A percentile compares a stretch with the other conserved stretches of the same genome.
These are phyloP conservation scores for Manis crassicaudata DNA, from an alignment of 2,797 vertebrate species.

Conservation along the genomic window DNA sequence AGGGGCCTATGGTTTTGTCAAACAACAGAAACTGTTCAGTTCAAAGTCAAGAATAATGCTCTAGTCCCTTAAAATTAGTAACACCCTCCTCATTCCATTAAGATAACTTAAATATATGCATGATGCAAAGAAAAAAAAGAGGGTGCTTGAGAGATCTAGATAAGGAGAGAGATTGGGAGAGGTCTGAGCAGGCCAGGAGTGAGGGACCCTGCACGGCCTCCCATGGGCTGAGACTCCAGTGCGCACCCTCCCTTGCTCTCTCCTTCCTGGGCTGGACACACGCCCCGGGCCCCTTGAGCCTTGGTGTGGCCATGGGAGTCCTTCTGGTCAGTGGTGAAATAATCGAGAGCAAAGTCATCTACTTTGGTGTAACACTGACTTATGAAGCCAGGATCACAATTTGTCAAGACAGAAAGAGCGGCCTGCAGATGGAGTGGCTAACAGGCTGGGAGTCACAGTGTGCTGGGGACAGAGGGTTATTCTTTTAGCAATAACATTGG, in stretches of 20 bases:
- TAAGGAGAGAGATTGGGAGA: accelerated
- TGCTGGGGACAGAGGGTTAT: too few relatives aligned
- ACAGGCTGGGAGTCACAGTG: accelerated
- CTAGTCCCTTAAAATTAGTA: neutral
- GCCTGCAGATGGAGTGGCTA: accelerated
- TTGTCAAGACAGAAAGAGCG: neutral
- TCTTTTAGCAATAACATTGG: neutral
- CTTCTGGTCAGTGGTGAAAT: neutral
- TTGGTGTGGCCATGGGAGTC: neutral
- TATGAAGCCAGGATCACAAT: neutral
- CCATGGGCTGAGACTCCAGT: accelerated
- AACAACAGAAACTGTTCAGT: neutral
- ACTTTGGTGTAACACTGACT: neutral
- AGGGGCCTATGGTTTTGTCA: neutral
- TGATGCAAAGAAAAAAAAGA: neutral
- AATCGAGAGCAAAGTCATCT: accelerated
- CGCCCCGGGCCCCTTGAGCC: neutral
- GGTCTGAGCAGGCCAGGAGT: accelerated
- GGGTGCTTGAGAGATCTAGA: neutral
- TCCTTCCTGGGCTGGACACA: neutral
- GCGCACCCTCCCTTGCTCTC: accelerated
- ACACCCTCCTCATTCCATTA: neutral
- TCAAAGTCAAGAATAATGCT: neutral
- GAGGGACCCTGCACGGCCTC: accelerated
- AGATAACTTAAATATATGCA: neutral